Evolutionary conservation across 2,888 invertebrate species (phyloP).

Genomic region (Rhorus exstirpatorius): DNA sequence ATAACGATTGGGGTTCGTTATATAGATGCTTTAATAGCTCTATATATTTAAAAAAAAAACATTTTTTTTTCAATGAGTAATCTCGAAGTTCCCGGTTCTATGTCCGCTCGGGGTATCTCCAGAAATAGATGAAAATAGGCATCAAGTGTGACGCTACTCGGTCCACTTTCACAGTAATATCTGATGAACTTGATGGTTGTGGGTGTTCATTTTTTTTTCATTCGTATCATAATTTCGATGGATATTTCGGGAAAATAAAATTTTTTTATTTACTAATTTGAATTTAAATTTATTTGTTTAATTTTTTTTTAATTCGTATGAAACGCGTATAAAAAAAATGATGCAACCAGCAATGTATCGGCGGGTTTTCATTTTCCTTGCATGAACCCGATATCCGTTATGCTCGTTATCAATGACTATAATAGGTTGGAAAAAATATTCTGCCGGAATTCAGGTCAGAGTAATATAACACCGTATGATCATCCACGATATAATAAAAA

Average conservation of each 20-base stretch:
- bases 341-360: conserved; percentile 1
- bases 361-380: conserved; percentile 4
- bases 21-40: neutral
- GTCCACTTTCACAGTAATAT: too few relatives aligned
- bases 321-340: neutral
- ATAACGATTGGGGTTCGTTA: conserved; percentile 6
- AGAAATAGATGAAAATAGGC: neutral
- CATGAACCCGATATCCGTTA: neutral
- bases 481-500: conserved; percentile 11
- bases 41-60: neutral
- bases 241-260: too few relatives aligned
- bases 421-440: conserved; percentile 12
- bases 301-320: too few relatives aligned
- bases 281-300: too few relatives aligned
- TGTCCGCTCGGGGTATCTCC: neutral
- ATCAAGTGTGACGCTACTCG: neutral
- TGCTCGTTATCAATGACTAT: conserved; percentile 20
- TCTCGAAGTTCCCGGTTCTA: conserved; percentile 16
- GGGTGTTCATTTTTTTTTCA: too few relatives aligned
- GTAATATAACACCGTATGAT: conserved; percentile 5
- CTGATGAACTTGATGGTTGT: too few relatives aligned
- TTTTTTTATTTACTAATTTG: too few relatives aligned
- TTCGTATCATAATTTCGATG: too few relatives aligned
- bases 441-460: conserved; percentile 19
- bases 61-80: conserved; percentile 34